These are phyloP conservation scores for Brachionus angularis DNA, from an alignment of 1,140 invertebrate genomes.

Conservation along the genomic window DNA sequence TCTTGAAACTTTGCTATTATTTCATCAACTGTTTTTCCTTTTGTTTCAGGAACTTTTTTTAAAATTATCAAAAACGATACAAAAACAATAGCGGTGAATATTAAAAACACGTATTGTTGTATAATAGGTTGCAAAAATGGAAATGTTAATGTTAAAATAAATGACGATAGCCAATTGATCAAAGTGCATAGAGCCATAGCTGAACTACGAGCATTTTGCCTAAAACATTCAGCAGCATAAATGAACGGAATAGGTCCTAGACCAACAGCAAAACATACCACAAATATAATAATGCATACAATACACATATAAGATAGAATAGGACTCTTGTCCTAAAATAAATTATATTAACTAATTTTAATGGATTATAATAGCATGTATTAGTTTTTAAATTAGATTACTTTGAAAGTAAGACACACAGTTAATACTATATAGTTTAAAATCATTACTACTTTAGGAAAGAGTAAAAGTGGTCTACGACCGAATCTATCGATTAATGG, in stretches of 20 bases:
- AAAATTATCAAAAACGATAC: conserved; percentile 47
- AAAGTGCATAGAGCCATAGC: conserved; percentile 77
- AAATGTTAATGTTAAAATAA: conserved; percentile 47
- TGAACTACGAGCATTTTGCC: conserved; percentile 88
- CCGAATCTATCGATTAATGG: conserved; percentile 70
- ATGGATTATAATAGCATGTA: too few relatives aligned
- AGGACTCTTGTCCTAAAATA: conserved; percentile 45
- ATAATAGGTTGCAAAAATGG: conserved; percentile 59
- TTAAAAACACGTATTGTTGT: conserved; percentile 64
- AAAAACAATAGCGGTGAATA: conserved; percentile 57
- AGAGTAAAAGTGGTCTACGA: conserved; percentile 71
- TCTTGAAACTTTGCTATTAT: conserved; percentile 62
- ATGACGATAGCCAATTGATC: conserved; percentile 46
- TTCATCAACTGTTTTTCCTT: conserved; percentile 96
- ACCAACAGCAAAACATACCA: conserved; percentile 85
- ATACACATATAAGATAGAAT: conserved; percentile 82
- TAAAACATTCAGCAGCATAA: conserved; percentile 85
- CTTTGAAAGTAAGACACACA: conserved; percentile 63
- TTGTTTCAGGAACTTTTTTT: conserved; percentile 81
- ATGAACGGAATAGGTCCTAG: conserved; percentile 83
- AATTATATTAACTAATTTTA: background rate
- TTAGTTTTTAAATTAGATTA: conserved; percentile 7
- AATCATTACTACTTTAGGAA: conserved; percentile 72
- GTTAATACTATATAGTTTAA: conserved; percentile 92
- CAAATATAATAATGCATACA: conserved; percentile 72